phyloP scores from a whole-genome alignment of 2,888 invertebrate genomes.

The Tetheella fluctuosa region DNA sequence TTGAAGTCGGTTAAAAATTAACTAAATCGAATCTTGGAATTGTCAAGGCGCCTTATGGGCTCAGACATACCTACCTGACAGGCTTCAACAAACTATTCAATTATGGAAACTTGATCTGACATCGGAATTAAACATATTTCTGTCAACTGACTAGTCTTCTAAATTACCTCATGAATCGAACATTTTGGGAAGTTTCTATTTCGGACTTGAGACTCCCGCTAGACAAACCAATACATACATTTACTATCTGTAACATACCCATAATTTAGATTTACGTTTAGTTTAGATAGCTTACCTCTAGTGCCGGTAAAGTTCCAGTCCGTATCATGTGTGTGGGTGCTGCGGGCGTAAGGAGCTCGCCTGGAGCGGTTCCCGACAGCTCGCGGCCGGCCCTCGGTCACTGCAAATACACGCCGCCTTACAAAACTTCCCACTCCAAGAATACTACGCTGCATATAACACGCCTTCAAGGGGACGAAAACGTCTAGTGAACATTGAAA shows the following conservation, averaged over 20 bases:
- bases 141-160: not conserved
- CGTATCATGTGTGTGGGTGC: constrained; percentile 68
- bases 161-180: not conserved
- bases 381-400: constrained; percentile 53
- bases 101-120: not conserved
- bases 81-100: not conserved
- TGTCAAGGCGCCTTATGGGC: not conserved
- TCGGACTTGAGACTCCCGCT: not conserved
- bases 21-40: not conserved
- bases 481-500: constrained; percentile 13
- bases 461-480: constrained; percentile 4
- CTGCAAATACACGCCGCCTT: constrained; percentile 50
- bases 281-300: constrained; percentile 58
- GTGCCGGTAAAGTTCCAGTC: constrained; percentile 81
- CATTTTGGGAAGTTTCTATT: not conserved
- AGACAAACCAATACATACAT: no score
- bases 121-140: not conserved
- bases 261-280: no score
- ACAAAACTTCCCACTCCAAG: constrained; percentile 15
- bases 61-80: not conserved
- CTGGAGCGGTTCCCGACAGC: constrained; percentile 69
- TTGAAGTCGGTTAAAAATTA: no score
- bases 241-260: no score
- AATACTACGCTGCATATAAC: constrained; percentile 11
- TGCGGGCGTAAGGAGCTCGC: constrained; percentile 71